These are phyloP conservation scores for Catonia carolina DNA, from an alignment of 2,888 invertebrate genomes.

Conservation along the genomic window DNA sequence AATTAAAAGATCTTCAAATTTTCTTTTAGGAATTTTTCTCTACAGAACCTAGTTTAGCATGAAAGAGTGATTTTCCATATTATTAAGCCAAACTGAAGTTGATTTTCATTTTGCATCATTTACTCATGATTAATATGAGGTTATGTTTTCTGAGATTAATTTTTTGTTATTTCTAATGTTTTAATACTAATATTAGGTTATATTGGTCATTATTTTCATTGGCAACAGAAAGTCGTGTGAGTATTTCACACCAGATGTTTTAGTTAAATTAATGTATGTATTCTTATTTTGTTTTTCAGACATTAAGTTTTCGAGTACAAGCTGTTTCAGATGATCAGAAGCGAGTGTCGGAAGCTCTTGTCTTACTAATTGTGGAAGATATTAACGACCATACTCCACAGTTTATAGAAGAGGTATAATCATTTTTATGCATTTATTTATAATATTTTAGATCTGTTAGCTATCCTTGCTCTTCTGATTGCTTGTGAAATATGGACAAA, in stretches of 20 bases:
- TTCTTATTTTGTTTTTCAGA: slow-evolving; percentile 36
- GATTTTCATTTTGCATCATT: no score
- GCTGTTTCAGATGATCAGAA: slow-evolving; percentile 42
- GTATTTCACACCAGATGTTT: neutral
- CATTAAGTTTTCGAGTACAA: slow-evolving; percentile 45
- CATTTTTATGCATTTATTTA: neutral
- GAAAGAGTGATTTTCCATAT: no score
- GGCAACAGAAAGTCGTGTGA: no score
- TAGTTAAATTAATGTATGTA: neutral
- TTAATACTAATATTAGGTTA: no score
- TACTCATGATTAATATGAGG: no score
- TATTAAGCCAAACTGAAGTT: no score
- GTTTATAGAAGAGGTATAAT: slow-evolving; percentile 49
- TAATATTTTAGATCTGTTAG: neutral
- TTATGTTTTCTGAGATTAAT: no score
- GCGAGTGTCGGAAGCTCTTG: slow-evolving; percentile 38
- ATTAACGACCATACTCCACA: slow-evolving; percentile 70
- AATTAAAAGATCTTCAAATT: no score
- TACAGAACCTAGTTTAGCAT: no score
- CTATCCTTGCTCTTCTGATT: neutral
- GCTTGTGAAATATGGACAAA: neutral
- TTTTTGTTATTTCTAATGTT: no score
- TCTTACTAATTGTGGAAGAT: slow-evolving; percentile 51
- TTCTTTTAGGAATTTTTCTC: no score
- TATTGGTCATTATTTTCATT: no score